phyloP scores from a whole-genome alignment of 2,113 vertebrate species.

The Cinclus mexicanus region DNA sequence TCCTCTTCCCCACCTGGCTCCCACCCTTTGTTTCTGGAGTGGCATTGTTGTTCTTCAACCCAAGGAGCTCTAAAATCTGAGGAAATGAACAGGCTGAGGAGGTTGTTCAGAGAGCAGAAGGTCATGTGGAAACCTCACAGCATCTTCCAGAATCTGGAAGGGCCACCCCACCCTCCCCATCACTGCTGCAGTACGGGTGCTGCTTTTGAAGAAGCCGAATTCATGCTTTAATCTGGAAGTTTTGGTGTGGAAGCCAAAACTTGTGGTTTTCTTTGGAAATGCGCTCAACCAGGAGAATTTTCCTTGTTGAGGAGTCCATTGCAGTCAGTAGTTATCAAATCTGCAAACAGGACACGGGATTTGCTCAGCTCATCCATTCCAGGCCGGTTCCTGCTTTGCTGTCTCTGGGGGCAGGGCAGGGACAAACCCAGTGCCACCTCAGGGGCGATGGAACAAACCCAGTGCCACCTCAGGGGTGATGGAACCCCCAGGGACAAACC shows the following conservation, averaged over 20 bases:
- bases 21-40: not conserved
- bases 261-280: not conserved
- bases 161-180: not conserved
- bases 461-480: not conserved
- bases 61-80: not conserved
- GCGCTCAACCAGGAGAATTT: not conserved
- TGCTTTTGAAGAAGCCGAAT: not conserved
- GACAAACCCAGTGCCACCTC: too few species aligned
- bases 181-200: not conserved
- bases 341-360: not conserved
- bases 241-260: not conserved
- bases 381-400: not conserved
- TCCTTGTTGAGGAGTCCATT: not conserved
- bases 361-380: not conserved
- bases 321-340: rapidly evolving
- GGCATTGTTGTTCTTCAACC: not conserved
- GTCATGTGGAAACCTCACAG: not conserved
- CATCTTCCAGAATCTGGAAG: not conserved
- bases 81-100: not conserved
- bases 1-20: not conserved
- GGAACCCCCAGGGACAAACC: not conserved
- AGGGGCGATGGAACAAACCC: not conserved
- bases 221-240: rapidly evolving
- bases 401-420: not conserved
- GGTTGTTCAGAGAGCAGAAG: not conserved